Conservation (phyloP, 2,888 invertebrate species). For the Sphaeridia pumilis region DNA sequence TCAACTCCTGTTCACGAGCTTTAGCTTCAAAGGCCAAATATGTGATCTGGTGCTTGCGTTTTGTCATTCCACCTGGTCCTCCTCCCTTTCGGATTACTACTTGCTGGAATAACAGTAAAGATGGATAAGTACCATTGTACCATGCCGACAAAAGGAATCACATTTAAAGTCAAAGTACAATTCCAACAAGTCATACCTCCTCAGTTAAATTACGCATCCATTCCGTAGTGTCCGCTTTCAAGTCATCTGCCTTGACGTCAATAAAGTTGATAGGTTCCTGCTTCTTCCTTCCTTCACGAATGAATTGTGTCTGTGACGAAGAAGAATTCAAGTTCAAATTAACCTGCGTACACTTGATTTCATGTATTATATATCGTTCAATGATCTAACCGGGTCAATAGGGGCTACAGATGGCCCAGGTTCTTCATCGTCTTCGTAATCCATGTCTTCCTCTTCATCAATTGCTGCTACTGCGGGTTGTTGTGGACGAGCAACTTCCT, state of each 20-base stretch:
- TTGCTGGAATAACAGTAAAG: not conserved
- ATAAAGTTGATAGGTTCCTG: constrained; percentile 56
- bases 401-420: not conserved
- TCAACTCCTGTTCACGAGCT: constrained; percentile 82
- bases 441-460: constrained; percentile 14
- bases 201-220: constrained; percentile 56
- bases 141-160: not conserved
- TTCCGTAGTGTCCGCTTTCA: constrained; percentile 64
- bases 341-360: not conserved
- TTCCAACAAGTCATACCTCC: constrained; percentile 17
- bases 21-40: constrained; percentile 88
- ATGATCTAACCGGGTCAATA: not conserved
- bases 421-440: not conserved
- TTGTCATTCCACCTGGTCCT: constrained; percentile 37
- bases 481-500: constrained; percentile 13
- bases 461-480: constrained; percentile 2
- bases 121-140: not conserved
- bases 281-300: constrained; percentile 54
- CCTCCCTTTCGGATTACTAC: not conserved
- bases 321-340: constrained; percentile 1
- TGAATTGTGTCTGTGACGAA: constrained; percentile 48
- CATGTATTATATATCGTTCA: not conserved
- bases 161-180: constrained; percentile 3
- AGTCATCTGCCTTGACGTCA: constrained; percentile 69
- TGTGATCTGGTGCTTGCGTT: constrained; percentile 89